These are phyloP conservation scores for Cantharis rustica DNA, from an alignment of 2,888 invertebrate species.

Conservation along the genomic window DNA sequence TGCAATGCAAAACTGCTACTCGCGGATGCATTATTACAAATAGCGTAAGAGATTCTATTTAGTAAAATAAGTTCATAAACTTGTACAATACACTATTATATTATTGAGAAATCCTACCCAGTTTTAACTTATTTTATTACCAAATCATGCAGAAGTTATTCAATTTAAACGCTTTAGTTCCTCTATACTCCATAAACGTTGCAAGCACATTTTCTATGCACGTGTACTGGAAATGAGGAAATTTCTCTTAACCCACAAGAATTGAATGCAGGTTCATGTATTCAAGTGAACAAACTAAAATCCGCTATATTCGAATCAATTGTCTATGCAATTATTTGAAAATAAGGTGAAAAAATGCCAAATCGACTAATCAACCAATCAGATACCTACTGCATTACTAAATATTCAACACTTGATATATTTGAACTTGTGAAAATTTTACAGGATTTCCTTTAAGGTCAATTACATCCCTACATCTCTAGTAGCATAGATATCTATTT, in stretches of 20 bases:
- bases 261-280: background rate
- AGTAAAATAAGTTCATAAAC: background rate
- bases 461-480: too few relatives aligned
- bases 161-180: background rate
- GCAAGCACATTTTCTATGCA: background rate
- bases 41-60: background rate
- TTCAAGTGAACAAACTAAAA: background rate
- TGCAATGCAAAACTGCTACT: background rate
- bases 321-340: background rate
- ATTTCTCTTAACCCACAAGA: background rate
- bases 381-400: too few relatives aligned
- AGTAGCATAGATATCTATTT: too few relatives aligned
- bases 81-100: background rate
- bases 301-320: background rate
- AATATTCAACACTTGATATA: too few relatives aligned
- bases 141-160: background rate
- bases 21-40: background rate
- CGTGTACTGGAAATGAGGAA: background rate
- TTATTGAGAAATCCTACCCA: background rate
- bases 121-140: conserved; percentile 1
- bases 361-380: too few relatives aligned
- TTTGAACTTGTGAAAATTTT: too few relatives aligned
- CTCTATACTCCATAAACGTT: background rate
- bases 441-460: too few relatives aligned
- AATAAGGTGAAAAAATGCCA: too few relatives aligned